These are phyloP conservation scores for Felis chaus DNA, from an alignment of 2,113 vertebrate genomes.

Conservation along the genomic window DNA sequence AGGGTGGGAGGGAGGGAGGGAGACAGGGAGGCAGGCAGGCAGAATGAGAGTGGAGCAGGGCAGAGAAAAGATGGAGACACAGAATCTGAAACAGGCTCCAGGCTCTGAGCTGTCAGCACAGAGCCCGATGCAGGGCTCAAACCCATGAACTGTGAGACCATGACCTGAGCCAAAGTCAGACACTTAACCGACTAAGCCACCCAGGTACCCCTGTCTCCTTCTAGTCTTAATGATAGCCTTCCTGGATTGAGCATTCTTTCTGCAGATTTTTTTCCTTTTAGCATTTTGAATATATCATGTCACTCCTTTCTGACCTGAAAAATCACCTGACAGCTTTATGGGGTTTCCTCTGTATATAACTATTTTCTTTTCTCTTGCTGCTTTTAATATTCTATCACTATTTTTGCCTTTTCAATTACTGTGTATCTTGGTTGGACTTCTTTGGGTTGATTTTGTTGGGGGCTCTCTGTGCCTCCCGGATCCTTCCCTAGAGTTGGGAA, in stretches of 20 bases:
- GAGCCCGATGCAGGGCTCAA: too few species aligned
- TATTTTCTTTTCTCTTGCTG: background rate
- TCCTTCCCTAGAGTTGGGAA: background rate
- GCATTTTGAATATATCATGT: background rate
- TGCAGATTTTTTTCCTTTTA: background rate
- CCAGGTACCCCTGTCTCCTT: background rate
- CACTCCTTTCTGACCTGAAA: background rate
- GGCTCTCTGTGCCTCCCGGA: background rate
- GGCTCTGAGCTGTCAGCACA: too few species aligned
- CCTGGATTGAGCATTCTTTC: background rate
- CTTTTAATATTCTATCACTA: background rate
- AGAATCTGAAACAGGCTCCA: too few species aligned
- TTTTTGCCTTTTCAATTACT: background rate
- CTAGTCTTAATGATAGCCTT: background rate
- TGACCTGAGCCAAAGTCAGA: too few species aligned
- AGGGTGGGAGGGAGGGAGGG: too few species aligned
- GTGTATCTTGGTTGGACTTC: background rate
- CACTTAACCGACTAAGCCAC: too few species aligned
- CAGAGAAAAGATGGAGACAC: too few species aligned
- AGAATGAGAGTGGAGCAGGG: too few species aligned
- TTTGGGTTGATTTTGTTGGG: background rate
- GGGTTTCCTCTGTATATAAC: background rate
- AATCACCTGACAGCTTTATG: background rate
- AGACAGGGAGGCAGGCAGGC: too few species aligned
- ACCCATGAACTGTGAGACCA: too few species aligned